Evolutionary conservation across 2,797 vertebrate species (phyloP), one percentile per base, ranked within the genome.

Genomic region (Rhabdomys pumilio): DNA sequence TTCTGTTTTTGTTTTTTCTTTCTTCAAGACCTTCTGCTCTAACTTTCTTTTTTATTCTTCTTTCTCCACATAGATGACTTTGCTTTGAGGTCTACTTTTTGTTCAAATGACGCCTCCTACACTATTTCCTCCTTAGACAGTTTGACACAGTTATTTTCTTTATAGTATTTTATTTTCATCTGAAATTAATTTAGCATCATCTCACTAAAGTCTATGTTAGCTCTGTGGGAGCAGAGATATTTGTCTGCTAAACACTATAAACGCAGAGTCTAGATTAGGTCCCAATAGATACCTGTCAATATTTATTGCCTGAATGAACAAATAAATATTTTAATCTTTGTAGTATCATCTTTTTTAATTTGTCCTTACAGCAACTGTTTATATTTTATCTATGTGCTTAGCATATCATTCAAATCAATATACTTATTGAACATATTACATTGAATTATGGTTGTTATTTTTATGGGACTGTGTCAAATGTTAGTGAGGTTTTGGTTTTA

Each of bases 131-230:
- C 26, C 15, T 8, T 53, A 73, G 79, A 77, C 10, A 90, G 14
- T 85, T 22, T 86, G 55, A 29, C 31, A 75, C 22, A 81, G 55
- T 86, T 80, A 31, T 89, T 95, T 90, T 90, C 24, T 90, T 80
- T 29, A 50, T n/a, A 22, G 9, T 9, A 57, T 34, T 75, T 57
- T 75, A 81, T 81, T 86, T 80, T 24, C 44, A 85, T 73, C 38
- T 90, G 38, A 65, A 90, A 80, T 61, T 80, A 65, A 59, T 86
- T 90, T 95, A 53, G 26, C 53, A 38, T 17, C 84, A 31, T 93
- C 24, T 47, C 38, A 7, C 24, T 80, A 55, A 31, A 79, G 67
- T 41, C 72, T 79, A 3, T 79, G 20, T 79, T 47, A 57, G 22
- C n/a, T 90, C 29, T 90, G 15, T 73, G 80, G 79, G 53, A 85